Conservation (phyloP, 37 sponge, comb jelly and placozoan genomes). For the Agelas oroides region DNA sequence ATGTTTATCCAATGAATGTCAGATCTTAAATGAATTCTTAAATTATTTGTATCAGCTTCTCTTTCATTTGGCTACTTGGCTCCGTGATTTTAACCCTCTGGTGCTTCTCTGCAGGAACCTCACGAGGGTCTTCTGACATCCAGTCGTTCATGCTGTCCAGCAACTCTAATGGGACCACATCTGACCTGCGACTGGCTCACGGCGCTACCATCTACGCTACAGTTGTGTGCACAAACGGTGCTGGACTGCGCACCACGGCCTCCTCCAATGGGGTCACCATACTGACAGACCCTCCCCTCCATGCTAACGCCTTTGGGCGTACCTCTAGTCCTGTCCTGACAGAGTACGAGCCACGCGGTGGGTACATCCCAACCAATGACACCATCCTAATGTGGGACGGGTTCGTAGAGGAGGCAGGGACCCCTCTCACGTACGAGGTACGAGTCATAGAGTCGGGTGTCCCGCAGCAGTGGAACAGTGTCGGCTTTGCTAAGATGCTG, state of each 20-base stretch:
- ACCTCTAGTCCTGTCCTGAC: conserved; percentile 21
- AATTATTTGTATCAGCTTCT: too few relatives aligned
- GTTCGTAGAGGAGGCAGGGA: conserved; percentile 23
- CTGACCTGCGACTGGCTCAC: conserved; percentile 13
- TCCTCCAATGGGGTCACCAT: conserved; percentile 72
- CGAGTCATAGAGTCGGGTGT: conserved; percentile 14
- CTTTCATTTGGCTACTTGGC: too few relatives aligned
- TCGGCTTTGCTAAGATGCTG: conserved; percentile 37
- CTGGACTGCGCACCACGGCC: conserved; percentile 42
- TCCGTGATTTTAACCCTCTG: too few relatives aligned
- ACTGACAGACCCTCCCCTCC: conserved; percentile 37
- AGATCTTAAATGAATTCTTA: too few relatives aligned
- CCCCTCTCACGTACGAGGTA: conserved; percentile 61
- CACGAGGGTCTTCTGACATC: conserved; percentile 19
- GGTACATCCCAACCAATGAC: conserved; percentile 28
- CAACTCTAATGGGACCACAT: neutral
- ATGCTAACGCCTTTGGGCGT: neutral
- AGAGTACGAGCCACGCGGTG: conserved; percentile 24
- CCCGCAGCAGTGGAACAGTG: conserved; percentile 45
- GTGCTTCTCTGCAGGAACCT: conserved; percentile 11
- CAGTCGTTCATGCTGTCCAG: neutral
- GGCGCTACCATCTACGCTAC: conserved; percentile 52
- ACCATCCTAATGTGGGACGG: conserved; percentile 52
- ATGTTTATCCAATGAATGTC: too few relatives aligned
- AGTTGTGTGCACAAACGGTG: conserved; percentile 69